A percentile compares a stretch with the other conserved stretches of the same genome.
Conservation (phyloP, 1,140 invertebrate genomes). For the Drosophila carrolli region DNA sequence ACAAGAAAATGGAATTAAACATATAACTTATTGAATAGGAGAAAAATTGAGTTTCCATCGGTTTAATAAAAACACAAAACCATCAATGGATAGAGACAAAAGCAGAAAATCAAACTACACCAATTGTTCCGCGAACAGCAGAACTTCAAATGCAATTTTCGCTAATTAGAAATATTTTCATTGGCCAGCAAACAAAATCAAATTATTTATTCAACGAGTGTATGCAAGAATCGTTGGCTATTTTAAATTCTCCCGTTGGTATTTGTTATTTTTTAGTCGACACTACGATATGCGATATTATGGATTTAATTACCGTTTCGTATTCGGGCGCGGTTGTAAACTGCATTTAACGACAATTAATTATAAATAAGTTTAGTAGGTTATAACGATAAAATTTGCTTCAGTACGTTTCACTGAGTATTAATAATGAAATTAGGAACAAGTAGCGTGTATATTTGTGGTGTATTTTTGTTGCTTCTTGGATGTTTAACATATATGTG, state of each 20-base stretch:
- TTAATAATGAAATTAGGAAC: conserved; percentile 48
- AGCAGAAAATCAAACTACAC: conserved; percentile 44
- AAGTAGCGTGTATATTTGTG: conserved; percentile 16
- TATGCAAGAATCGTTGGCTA: conserved; percentile 50
- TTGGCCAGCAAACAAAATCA: conserved; percentile 70
- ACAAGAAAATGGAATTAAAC: conserved; percentile 12
- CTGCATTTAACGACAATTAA: conserved; percentile 81
- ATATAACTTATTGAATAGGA: conserved; percentile 22
- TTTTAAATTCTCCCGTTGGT: conserved; percentile 22
- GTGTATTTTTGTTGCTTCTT: conserved; percentile 17
- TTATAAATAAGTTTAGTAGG: conserved; percentile 71
- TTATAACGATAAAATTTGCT: conserved; percentile 34
- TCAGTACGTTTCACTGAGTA: conserved; percentile 3
- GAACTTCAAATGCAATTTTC: conserved; percentile 71
- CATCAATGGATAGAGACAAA: conserved; percentile 32
- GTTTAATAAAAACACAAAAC: conserved; percentile 24
- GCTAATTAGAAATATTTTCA: conserved; percentile 77
- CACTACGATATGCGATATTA: conserved; percentile 53
- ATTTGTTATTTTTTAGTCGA: conserved; percentile 36
- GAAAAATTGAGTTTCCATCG: conserved; percentile 13
- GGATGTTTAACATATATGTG: background rate
- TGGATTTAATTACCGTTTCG: conserved; percentile 84
- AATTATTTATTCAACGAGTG: conserved; percentile 59
- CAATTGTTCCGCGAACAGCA: conserved; percentile 45
- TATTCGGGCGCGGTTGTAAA: conserved; percentile 84